Conservation (phyloP, 2,797 vertebrate species). For the Staurois parvus region DNA sequence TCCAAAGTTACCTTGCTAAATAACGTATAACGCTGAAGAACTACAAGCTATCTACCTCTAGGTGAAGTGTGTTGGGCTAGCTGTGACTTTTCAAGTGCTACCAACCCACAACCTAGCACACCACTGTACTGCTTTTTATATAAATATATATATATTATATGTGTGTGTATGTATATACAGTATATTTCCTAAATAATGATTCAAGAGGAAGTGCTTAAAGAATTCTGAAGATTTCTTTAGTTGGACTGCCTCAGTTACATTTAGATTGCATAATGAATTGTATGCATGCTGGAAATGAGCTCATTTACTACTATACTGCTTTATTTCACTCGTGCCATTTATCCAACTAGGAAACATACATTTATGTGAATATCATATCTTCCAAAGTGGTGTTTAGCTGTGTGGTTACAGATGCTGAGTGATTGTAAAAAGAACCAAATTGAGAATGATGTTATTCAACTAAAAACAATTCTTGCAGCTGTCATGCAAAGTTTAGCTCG, state of each 20-base stretch:
- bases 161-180: neutral
- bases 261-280: constrained; percentile 4
- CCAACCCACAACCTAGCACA: too few relatives aligned
- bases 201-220: neutral
- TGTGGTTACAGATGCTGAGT: constrained; percentile 40
- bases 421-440: constrained; percentile 33
- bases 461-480: constrained; percentile 66
- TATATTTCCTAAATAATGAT: neutral
- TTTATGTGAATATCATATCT: constrained; percentile 41
- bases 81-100: neutral
- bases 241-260: neutral
- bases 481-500: constrained; percentile 81
- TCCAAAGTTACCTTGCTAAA: too few relatives aligned
- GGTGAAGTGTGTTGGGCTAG: too few relatives aligned
- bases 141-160: neutral
- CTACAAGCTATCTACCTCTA: too few relatives aligned
- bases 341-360: constrained; percentile 46
- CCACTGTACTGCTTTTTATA: too few relatives aligned
- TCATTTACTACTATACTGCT: neutral
- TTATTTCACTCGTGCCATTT: constrained; percentile 31
- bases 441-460: neutral
- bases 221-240: neutral
- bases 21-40: too few relatives aligned
- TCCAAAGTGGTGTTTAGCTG: constrained; percentile 44
- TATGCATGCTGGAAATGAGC: constrained; percentile 15